A percentile compares a stretch with the other conserved stretches of the same genome.
phyloP scores from a whole-genome alignment of 1,140 invertebrate genomes.

The Drosophila lacertosa region DNA sequence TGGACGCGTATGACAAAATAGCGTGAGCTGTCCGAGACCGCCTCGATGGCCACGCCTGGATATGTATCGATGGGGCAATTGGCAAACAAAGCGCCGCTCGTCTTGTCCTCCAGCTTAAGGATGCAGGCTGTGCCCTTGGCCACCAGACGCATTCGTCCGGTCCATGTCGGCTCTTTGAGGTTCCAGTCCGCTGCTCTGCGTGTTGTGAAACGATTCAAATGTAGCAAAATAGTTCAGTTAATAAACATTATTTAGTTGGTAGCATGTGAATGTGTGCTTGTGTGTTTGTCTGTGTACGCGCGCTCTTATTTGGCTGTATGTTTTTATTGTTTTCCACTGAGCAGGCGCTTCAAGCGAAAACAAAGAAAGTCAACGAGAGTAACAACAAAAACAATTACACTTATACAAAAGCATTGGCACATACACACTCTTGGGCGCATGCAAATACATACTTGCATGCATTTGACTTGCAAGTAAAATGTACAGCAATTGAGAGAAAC shows the following conservation, averaged over 20 bases:
- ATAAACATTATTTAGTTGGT: constrained; percentile 17
- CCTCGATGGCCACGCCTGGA: constrained; percentile 96
- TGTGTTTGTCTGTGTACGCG: constrained; percentile 23
- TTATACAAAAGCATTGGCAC: constrained; percentile 41
- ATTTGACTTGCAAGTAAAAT: constrained; percentile 37
- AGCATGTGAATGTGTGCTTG: background rate
- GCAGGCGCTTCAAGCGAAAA: constrained; percentile 50
- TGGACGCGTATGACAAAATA: constrained; percentile 99
- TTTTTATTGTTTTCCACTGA: constrained; percentile 18
- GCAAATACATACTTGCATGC: constrained; percentile 28
- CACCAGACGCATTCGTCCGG: constrained; percentile 95
- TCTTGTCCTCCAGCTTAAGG: constrained; percentile 98
- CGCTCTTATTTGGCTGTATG: constrained; percentile 3
- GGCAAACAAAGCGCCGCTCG: constrained; percentile 97
- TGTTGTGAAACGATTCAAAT: constrained; percentile 16
- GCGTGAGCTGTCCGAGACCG: constrained; percentile 98
- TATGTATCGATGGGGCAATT: constrained; percentile 99
- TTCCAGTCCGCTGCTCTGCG: constrained; percentile 98
- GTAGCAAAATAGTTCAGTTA: constrained; percentile 5
- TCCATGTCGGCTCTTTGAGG: constrained; percentile 97
- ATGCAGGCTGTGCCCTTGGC: constrained; percentile 93
- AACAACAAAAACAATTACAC: constrained; percentile 42
- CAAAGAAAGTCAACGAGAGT: constrained; percentile 57
- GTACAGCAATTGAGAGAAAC: constrained; percentile 51
- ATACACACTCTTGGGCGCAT: constrained; percentile 31